Evolutionary conservation across 1,140 invertebrate species (phyloP).

Genomic region (Lordiphosa collinella): DNA sequence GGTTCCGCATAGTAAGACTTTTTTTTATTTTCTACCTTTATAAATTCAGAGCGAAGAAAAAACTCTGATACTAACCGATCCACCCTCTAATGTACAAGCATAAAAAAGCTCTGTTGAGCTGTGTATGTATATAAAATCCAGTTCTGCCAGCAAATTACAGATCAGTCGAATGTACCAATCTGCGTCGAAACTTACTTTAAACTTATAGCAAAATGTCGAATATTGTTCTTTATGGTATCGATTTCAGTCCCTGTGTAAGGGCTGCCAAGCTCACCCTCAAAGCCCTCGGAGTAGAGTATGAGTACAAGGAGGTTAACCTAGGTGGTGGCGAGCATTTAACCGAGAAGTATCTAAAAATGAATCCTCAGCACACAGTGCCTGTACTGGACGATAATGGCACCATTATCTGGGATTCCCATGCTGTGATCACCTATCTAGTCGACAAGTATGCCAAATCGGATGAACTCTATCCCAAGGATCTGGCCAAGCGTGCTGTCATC

Average conservation of each 20-base stretch:
- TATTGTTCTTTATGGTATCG: slow-evolving; percentile 55
- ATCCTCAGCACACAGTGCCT: slow-evolving; percentile 76
- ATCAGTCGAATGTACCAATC: background rate
- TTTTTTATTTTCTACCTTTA: too few species aligned
- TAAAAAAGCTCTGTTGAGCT: too few species aligned
- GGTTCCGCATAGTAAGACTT: too few species aligned
- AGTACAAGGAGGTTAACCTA: slow-evolving; percentile 81
- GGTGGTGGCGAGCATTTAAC: slow-evolving; percentile 83
- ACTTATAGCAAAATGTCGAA: slow-evolving; percentile 42
- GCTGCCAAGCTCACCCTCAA: slow-evolving; percentile 79
- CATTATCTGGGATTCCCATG: slow-evolving; percentile 65
- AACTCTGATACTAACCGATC: too few species aligned
- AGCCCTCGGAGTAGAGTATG: slow-evolving; percentile 77
- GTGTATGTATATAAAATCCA: too few species aligned
- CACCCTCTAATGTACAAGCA: too few species aligned
- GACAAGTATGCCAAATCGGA: slow-evolving; percentile 60
- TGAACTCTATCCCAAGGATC: slow-evolving; percentile 38
- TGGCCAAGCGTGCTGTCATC: slow-evolving; percentile 79
- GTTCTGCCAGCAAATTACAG: background rate
- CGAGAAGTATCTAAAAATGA: slow-evolving; percentile 82
- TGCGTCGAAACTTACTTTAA: background rate
- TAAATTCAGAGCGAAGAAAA: too few species aligned
- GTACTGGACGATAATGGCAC: slow-evolving; percentile 47
- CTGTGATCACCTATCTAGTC: slow-evolving; percentile 76
- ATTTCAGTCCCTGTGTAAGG: slow-evolving; percentile 80